Evolutionary conservation across 53 echinoderm and acorn worm genomes (phyloP).

Genomic region (Crossaster papposus): DNA sequence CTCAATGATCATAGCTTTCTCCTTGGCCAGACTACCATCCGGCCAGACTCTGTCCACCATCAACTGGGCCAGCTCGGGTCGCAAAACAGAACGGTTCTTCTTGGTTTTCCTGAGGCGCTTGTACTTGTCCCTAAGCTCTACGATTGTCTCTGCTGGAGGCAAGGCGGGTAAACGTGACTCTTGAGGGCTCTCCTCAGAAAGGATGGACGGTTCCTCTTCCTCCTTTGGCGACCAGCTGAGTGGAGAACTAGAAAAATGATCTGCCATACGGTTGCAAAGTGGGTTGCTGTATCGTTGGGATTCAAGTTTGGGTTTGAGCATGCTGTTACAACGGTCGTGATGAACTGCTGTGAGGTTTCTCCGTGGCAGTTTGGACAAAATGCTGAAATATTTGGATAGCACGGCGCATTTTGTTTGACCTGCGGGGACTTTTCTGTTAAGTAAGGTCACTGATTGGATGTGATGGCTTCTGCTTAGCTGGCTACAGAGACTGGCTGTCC

Average conservation of each 20-base stretch:
- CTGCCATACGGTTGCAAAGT: not conserved
- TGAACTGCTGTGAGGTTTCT: not conserved
- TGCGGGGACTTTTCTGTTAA: not conserved
- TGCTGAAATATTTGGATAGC: not conserved
- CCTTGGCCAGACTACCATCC: conserved; percentile 65
- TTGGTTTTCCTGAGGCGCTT: conserved; percentile 24
- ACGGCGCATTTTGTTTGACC: not conserved
- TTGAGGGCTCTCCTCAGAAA: not conserved
- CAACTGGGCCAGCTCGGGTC: conserved; percentile 56
- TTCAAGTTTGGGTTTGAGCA: not conserved
- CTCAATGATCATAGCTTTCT: conserved; percentile 76
- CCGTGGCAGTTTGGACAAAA: not conserved
- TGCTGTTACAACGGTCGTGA: not conserved
- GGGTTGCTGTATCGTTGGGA: not conserved
- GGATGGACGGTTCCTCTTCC: not conserved
- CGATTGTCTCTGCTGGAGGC: conserved; percentile 44
- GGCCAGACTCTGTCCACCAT: conserved; percentile 80
- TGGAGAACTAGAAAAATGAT: not conserved
- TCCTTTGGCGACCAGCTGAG: not conserved
- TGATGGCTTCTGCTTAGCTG: not conserved
- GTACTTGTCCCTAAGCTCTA: conserved; percentile 12
- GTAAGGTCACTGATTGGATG: not conserved
- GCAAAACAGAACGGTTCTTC: conserved; percentile 46
- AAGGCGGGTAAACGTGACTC: not conserved
- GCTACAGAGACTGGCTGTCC: not conserved